Evolutionary conservation across 2,113 vertebrate species (phyloP).

Genomic region (Aegithalos caudatus): DNA sequence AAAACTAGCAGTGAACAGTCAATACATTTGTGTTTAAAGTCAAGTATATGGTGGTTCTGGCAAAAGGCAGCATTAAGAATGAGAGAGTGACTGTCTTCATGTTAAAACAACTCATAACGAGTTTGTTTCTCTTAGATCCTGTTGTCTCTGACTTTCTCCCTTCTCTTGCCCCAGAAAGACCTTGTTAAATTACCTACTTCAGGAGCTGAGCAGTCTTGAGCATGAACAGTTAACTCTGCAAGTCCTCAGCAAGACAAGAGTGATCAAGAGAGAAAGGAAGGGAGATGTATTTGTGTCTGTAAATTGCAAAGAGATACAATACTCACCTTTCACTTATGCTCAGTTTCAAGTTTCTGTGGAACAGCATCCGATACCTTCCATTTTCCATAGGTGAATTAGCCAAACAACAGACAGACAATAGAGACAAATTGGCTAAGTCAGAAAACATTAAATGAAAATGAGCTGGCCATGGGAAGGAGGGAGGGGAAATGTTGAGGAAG

Average conservation of each 20-base stretch:
- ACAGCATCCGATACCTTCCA: slow-evolving; percentile 47
- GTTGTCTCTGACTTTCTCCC: neutral
- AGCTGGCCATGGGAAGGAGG: neutral
- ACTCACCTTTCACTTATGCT: slow-evolving; percentile 18
- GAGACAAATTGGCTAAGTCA: slow-evolving; percentile 34
- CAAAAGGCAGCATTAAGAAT: neutral
- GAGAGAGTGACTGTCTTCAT: neutral
- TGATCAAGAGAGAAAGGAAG: neutral
- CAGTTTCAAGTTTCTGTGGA: slow-evolving; percentile 57
- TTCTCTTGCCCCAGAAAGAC: neutral
- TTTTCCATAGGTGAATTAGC: slow-evolving; percentile 63
- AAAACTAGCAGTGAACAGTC: neutral
- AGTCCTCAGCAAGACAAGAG: neutral
- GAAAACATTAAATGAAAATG: neutral
- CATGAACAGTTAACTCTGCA: neutral
- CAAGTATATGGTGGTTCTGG: neutral
- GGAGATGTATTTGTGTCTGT: neutral
- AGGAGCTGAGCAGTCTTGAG: neutral
- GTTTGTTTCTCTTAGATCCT: neutral
- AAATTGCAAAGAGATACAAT: slow-evolving; percentile 50
- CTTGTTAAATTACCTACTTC: neutral
- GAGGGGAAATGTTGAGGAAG: neutral
- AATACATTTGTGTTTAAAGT: neutral
- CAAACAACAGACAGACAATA: slow-evolving; percentile 49
- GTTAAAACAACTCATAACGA: neutral